Percentiles rank a stretch among this genome's conserved stretches.
Conservation (phyloP, 2,797 vertebrate genomes). For the Coccyzus lansbergi region DNA sequence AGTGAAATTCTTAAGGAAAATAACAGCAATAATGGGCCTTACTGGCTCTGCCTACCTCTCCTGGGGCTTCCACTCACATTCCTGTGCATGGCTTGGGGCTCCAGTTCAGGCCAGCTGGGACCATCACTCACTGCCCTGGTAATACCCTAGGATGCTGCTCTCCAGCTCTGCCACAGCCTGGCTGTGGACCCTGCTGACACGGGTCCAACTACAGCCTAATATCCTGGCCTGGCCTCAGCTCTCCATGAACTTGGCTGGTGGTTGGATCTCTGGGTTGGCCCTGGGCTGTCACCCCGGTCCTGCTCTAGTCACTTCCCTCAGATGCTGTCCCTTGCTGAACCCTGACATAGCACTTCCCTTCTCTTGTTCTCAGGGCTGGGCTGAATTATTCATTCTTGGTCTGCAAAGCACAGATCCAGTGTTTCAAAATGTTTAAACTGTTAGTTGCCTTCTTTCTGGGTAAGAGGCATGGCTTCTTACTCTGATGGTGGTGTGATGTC, state of each 20-base stretch:
- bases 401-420: background rate
- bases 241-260: background rate
- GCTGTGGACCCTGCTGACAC: fast-evolving
- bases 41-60: background rate
- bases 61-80: background rate
- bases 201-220: background rate
- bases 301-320: background rate
- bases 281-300: background rate
- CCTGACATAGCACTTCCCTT: background rate
- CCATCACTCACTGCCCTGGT: background rate
- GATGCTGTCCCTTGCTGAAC: background rate
- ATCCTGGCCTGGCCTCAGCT: background rate
- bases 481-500: background rate
- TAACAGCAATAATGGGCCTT: background rate
- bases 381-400: background rate
- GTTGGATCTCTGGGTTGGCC: background rate
- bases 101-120: background rate
- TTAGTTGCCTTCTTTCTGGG: background rate
- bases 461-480: background rate
- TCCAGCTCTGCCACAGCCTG: background rate
- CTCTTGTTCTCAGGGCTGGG: background rate
- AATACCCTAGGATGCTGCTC: fast-evolving
- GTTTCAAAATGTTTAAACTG: background rate
- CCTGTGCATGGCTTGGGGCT: background rate
- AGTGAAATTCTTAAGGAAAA: background rate